Evolutionary conservation across 2,888 invertebrate genomes (phyloP).

Genomic region (Athrips mouffetella): DNA sequence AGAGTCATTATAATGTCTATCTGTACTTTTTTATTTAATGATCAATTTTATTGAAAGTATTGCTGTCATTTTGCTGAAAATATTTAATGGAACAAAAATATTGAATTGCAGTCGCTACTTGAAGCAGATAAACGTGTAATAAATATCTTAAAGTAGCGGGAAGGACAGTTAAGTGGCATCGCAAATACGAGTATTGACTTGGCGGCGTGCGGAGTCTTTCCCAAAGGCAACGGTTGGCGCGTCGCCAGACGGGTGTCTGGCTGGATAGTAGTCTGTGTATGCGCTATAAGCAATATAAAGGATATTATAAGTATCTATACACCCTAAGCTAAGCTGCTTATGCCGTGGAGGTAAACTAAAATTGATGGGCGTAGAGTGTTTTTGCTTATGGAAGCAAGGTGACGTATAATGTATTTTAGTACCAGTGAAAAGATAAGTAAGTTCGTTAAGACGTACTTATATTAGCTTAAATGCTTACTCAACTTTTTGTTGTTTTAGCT

Average conservation of each 20-base stretch:
- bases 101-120: constrained; percentile 25
- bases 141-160: constrained; percentile 45
- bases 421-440: no score
- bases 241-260: constrained; percentile 30
- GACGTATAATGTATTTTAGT: neutral
- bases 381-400: neutral
- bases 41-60: no score
- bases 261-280: no score
- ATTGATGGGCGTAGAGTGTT: constrained; percentile 2
- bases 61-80: no score
- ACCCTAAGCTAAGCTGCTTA: neutral
- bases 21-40: no score
- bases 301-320: no score
- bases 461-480: no score
- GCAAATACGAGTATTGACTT: constrained; percentile 73
- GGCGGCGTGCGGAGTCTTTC: constrained; percentile 46
- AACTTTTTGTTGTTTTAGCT: no score
- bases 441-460: no score
- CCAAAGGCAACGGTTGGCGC: constrained; percentile 32
- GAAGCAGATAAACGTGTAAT: constrained; percentile 41
- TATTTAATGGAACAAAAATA: no score
- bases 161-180: constrained; percentile 60
- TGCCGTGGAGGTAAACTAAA: constrained; percentile 1
- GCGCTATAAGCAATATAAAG: no score
- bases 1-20: no score